These are phyloP conservation scores for Myripristis murdjan DNA, from an alignment of 2,797 vertebrate genomes.

Conservation along the genomic window DNA sequence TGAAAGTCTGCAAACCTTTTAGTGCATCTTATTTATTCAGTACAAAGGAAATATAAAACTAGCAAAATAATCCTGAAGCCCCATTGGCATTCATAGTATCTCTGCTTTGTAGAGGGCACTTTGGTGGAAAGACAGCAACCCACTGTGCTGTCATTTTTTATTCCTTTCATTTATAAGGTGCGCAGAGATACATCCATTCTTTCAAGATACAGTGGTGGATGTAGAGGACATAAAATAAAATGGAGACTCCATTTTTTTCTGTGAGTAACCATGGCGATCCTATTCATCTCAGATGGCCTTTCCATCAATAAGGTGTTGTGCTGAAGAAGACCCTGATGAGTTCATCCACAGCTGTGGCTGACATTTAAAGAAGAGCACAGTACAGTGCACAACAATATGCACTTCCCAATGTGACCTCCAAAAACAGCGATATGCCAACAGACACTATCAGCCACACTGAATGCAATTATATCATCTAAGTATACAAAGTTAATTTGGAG, in stretches of 20 bases:
- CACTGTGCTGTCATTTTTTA: conserved; percentile 28
- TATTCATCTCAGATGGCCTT: conserved; percentile 75
- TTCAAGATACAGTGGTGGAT: conserved; percentile 25
- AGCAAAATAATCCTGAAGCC: conserved; percentile 14
- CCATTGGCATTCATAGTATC: conserved; percentile 18
- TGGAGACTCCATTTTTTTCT: conserved; percentile 32
- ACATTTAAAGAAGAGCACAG: conserved; percentile 72
- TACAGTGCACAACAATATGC: conserved; percentile 38
- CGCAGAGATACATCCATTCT: conserved; percentile 34
- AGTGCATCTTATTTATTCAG: conserved; percentile 45
- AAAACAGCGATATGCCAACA: background rate
- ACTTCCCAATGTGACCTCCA: conserved; percentile 8
- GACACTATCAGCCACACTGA: conserved; percentile 2
- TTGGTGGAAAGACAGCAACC: conserved; percentile 8
- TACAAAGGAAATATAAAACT: conserved; percentile 22
- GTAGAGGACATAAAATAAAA: conserved; percentile 42
- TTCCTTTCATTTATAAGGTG: conserved; percentile 52
- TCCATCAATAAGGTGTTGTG: conserved; percentile 68
- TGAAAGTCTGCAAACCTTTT: conserved; percentile 23
- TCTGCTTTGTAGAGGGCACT: conserved; percentile 9
- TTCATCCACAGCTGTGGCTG: conserved; percentile 60
- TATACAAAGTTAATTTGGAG: too few species aligned
- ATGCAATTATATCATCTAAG: background rate
- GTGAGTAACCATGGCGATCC: conserved; percentile 74
- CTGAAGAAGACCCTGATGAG: conserved; percentile 61